Conservation (phyloP, 1,140 invertebrate genomes). For the Ceratosolen solmsi region DNA sequence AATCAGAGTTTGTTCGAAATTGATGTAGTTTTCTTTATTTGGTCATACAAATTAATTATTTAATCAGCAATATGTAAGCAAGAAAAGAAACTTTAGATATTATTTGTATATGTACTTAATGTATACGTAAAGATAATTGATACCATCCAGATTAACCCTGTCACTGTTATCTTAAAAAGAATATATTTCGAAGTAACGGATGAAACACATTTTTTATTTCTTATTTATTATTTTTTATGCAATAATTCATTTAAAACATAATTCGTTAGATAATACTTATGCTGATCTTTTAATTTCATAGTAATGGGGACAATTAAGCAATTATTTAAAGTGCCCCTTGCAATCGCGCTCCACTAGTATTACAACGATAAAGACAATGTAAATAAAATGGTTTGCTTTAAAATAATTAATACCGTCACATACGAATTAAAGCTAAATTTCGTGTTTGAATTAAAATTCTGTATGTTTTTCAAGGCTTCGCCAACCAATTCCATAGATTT, state of each 20-base stretch:
- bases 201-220: background rate
- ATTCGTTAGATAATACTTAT: slow-evolving; percentile 31
- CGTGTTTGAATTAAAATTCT: too few species aligned
- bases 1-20: too few species aligned
- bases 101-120: too few species aligned
- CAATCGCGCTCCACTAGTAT: slow-evolving; percentile 43
- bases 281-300: slow-evolving; percentile 34
- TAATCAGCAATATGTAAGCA: too few species aligned
- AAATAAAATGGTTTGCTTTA: slow-evolving; percentile 20
- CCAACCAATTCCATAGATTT: slow-evolving; percentile 77
- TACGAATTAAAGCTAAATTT: background rate
- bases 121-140: too few species aligned
- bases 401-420: background rate
- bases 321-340: slow-evolving; percentile 12
- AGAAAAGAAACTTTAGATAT: too few species aligned
- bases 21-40: too few species aligned
- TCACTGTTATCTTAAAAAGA: too few species aligned
- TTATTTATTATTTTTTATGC: too few species aligned
- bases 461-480: slow-evolving; percentile 70
- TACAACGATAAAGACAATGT: background rate
- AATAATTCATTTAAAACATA: background rate
- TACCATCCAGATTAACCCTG: too few species aligned
- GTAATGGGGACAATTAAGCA: slow-evolving; percentile 8
- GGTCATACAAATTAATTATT: too few species aligned
- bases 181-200: too few species aligned